Evolutionary conservation across 2,797 vertebrate genomes (phyloP).

Genomic region (Avahi laniger): DNA sequence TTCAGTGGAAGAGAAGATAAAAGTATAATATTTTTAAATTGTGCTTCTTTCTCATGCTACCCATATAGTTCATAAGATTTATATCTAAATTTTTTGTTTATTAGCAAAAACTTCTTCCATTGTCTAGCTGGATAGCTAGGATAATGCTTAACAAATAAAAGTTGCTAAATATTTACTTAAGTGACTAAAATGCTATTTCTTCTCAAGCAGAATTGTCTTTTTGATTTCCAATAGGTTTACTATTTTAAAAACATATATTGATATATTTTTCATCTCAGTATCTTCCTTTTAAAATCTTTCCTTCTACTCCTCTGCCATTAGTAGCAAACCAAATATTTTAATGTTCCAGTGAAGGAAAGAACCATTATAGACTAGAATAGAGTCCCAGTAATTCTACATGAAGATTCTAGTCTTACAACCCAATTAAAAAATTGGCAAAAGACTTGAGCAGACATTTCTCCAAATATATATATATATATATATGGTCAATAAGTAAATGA

Average conservation of each 20-base stretch:
- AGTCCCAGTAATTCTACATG: not conserved
- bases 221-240: not conserved
- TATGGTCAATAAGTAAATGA: not conserved
- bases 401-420: not conserved
- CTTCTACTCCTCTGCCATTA: not conserved
- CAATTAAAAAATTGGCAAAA: not conserved
- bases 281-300: not conserved
- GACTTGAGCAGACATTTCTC: not conserved
- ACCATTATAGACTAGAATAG: not conserved
- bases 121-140: not conserved
- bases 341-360: not conserved
- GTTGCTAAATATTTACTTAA: not conserved
- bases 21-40: not conserved
- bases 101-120: not conserved
- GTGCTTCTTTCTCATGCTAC: not conserved
- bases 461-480: not conserved
- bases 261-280: not conserved
- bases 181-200: not conserved
- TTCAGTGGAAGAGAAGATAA: not conserved
- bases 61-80: not conserved
- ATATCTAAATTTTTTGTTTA: not conserved
- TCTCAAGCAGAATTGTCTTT: not conserved
- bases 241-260: not conserved
- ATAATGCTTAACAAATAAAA: not conserved
- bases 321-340: not conserved